These are phyloP conservation scores for Philereme transversata DNA, from an alignment of 2,888 invertebrate genomes.

Conservation along the genomic window DNA sequence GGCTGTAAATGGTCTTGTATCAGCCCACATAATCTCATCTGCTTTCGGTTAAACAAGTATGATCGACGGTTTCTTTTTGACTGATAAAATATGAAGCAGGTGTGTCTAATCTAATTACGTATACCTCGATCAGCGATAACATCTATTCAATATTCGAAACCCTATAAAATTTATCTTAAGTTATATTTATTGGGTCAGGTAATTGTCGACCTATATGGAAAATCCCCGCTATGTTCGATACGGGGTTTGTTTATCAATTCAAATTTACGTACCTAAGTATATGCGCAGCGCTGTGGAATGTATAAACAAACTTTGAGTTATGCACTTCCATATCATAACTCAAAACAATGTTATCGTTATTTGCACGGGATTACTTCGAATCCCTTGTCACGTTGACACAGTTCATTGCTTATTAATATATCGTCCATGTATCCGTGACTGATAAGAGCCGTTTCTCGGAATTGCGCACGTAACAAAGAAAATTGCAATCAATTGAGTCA, in stretches of 20 bases:
- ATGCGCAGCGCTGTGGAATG: constrained; percentile 24
- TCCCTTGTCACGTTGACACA: constrained; percentile 15
- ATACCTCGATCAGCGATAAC: constrained; percentile 29
- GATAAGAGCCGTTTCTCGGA: constrained; percentile 11
- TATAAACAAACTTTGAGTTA: constrained; percentile 25
- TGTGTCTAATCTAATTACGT: constrained; percentile 38
- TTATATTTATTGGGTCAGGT: constrained; percentile 19
- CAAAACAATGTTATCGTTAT: constrained; percentile 29
- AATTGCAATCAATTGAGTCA: constrained; percentile 10
- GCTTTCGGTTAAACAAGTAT: constrained; percentile 42
- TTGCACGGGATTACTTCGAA: constrained; percentile 25
- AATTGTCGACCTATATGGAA: constrained; percentile 8
- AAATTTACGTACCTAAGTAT: constrained; percentile 17
- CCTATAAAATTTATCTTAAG: too few relatives aligned
- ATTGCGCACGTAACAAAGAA: constrained; percentile 5
- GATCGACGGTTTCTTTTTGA: constrained; percentile 23
- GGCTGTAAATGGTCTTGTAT: too few relatives aligned
- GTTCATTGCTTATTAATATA: constrained; percentile 8
- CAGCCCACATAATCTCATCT: constrained; percentile 13
- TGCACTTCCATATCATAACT: constrained; percentile 14
- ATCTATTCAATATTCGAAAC: constrained; percentile 13
- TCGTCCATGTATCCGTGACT: constrained; percentile 13
- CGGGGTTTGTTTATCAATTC: constrained; percentile 20
- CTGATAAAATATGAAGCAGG: constrained; percentile 36
- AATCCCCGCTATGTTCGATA: constrained; percentile 17